These are phyloP conservation scores for Neostethus bicornis DNA, from an alignment of 2,797 vertebrate species.

Conservation along the genomic window DNA sequence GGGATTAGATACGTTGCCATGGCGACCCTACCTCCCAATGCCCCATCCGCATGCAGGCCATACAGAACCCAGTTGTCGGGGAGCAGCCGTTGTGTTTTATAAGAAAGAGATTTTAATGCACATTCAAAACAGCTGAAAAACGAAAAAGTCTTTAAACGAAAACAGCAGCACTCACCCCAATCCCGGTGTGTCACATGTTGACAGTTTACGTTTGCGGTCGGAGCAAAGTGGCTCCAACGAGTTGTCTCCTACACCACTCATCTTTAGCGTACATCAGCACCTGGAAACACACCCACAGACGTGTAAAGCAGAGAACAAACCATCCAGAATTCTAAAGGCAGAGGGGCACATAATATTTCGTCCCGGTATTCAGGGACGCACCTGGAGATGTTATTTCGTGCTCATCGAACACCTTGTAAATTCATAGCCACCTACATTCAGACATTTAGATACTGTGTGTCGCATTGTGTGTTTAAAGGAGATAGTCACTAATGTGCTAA, in stretches of 20 bases:
- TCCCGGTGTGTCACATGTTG: conserved; percentile 90
- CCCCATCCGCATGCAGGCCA: conserved; percentile 33
- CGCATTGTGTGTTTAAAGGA: no score
- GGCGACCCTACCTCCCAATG: conserved; percentile 59
- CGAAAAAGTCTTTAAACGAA: no score
- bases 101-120: no score
- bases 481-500: no score
- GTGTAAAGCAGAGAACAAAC: background rate
- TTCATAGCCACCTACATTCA: no score
- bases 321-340: no score
- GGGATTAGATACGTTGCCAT: conserved; percentile 70
- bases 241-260: conserved; percentile 95
- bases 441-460: no score
- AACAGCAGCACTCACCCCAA: conserved; percentile 80
- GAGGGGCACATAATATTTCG: no score
- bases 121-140: no score
- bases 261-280: conserved; percentile 90
- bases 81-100: background rate
- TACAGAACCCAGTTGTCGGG: conserved; percentile 35
- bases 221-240: conserved; percentile 88
- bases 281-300: conserved; percentile 69
- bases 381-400: no score
- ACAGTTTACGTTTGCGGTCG: conserved; percentile 94
- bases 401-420: no score
- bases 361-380: no score